A percentile compares a stretch with the other conserved stretches of the same genome.
phyloP scores from a whole-genome alignment of 2,113 vertebrate genomes.

The Gobiocypris rarus region DNA sequence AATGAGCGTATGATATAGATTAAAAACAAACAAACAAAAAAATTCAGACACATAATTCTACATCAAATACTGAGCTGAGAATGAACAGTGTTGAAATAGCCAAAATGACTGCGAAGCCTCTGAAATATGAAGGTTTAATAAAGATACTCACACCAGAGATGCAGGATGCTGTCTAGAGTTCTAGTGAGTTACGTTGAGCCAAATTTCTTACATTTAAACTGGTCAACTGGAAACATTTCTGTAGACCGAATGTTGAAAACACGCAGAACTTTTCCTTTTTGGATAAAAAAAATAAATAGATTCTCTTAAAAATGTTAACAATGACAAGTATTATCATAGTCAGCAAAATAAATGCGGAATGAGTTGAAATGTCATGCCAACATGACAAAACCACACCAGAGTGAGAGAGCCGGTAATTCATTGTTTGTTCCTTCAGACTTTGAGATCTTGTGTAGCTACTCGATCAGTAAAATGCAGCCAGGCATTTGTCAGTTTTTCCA shows the following conservation, averaged over 20 bases:
- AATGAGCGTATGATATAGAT: slow-evolving; percentile 51
- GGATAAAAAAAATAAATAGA: slow-evolving; percentile 57
- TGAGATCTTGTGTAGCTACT: slow-evolving; percentile 42
- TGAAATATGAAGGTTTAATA: slow-evolving; percentile 36
- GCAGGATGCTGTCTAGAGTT: neutral
- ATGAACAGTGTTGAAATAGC: slow-evolving; percentile 48
- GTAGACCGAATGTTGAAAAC: slow-evolving; percentile 17
- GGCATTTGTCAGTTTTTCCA: slow-evolving; percentile 49
- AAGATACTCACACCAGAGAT: slow-evolving; percentile 34
- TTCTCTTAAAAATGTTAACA: slow-evolving; percentile 51
- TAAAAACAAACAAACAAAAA: slow-evolving; percentile 39
- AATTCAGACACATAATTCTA: slow-evolving; percentile 54
- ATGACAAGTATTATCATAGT: slow-evolving; percentile 27
- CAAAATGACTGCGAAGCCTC: slow-evolving; percentile 44
- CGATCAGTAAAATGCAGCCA: slow-evolving; percentile 43
- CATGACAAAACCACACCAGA: slow-evolving; percentile 50
- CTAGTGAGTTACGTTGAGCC: slow-evolving; percentile 12
- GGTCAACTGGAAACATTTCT: slow-evolving; percentile 19
- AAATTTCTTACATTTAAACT: slow-evolving; percentile 16
- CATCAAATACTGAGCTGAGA: slow-evolving; percentile 59
- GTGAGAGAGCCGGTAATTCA: slow-evolving; percentile 10
- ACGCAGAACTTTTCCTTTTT: slow-evolving; percentile 14
- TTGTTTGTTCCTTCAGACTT: slow-evolving; percentile 44
- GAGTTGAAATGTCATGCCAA: slow-evolving; percentile 53
- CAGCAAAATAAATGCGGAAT: slow-evolving; percentile 56